Conservation (phyloP, 2,113 vertebrate species). For the Apus apus region DNA sequence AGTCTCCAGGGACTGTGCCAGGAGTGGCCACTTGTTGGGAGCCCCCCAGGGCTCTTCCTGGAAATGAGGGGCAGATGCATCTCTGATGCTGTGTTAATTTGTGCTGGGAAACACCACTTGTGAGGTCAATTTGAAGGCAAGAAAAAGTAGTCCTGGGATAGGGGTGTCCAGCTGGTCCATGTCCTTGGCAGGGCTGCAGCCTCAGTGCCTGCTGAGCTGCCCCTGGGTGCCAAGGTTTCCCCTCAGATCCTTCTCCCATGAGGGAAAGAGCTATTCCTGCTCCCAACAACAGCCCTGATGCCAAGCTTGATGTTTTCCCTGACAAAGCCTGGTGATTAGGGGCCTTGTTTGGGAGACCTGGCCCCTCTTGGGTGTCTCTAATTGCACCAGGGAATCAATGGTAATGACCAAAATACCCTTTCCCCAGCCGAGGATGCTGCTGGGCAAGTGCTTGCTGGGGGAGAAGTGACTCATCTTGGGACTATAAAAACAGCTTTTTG, state of each 20-base stretch:
- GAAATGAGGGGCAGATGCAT: not conserved
- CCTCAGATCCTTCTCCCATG: rapidly evolving
- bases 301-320: not conserved
- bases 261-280: not conserved
- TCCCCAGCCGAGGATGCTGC: rapidly evolving
- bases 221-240: rapidly evolving
- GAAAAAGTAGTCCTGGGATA: rapidly evolving
- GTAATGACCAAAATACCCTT: not conserved
- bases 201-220: not conserved
- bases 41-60: not conserved
- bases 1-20: rapidly evolving
- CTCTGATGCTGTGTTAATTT: not conserved
- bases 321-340: not conserved
- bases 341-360: not conserved
- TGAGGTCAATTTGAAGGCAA: not conserved
- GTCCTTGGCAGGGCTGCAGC: not conserved
- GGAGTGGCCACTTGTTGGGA: not conserved
- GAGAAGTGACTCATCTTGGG: not conserved
- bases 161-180: no score
- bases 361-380: rapidly evolving
- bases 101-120: not conserved
- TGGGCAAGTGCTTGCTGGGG: rapidly evolving
- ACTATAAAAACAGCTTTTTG: not conserved
- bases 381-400: not conserved
- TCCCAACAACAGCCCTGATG: not conserved